Evolutionary conservation across 2,113 vertebrate species (phyloP).

Genomic region (Lagopus leucura): DNA sequence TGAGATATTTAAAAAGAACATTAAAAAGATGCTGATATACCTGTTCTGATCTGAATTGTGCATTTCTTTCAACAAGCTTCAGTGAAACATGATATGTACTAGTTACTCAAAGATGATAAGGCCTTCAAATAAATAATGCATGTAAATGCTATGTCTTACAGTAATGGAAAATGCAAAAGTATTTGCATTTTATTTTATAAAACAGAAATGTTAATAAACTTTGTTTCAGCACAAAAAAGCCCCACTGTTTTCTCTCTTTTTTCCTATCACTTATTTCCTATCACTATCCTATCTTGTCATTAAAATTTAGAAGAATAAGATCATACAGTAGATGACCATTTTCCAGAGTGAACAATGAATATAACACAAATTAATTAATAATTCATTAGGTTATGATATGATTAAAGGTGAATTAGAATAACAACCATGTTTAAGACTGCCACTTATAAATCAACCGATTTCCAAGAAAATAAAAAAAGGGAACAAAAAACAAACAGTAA

Average conservation of each 20-base stretch:
- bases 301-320: background rate
- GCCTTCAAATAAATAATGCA: slow-evolving; percentile 12
- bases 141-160: background rate
- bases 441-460: background rate
- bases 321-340: background rate
- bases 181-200: background rate
- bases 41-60: background rate
- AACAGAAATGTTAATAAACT: background rate
- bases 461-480: background rate
- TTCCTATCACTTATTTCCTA: background rate
- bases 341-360: background rate
- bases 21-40: background rate
- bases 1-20: background rate
- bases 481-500: background rate
- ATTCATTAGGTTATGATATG: background rate
- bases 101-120: background rate
- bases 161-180: background rate
- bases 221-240: background rate
- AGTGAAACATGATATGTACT: background rate
- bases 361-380: slow-evolving; percentile 18
- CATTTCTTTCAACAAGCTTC: background rate
- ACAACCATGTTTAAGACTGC: background rate
- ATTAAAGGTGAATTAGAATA: slow-evolving; percentile 16
- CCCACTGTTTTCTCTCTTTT: background rate
- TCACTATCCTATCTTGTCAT: background rate